A percentile compares a stretch with the other conserved stretches of the same genome.
Evolutionary conservation across 2,113 vertebrate species (phyloP).

Genomic region (Bos javanicus): DNA sequence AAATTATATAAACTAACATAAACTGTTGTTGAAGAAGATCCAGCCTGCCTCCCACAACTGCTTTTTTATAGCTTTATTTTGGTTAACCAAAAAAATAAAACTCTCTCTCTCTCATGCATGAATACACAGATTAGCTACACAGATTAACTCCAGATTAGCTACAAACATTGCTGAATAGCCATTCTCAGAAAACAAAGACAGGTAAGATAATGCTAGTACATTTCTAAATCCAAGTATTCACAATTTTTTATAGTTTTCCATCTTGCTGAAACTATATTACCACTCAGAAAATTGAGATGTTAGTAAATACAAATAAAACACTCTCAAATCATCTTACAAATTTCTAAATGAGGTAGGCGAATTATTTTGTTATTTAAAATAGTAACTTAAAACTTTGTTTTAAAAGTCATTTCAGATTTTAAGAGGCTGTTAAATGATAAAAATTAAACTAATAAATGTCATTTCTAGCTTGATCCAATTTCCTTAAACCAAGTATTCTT

Average conservation of each 20-base stretch:
- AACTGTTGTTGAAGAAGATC: background rate
- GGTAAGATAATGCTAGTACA: background rate
- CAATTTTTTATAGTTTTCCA: background rate
- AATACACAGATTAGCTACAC: no score
- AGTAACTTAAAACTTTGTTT: background rate
- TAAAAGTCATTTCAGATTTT: slow-evolving; percentile 10
- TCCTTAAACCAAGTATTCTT: slow-evolving; percentile 15
- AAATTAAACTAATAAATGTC: background rate
- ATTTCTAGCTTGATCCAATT: background rate
- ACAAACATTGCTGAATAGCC: background rate
- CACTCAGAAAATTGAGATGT: background rate
- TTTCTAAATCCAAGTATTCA: background rate
- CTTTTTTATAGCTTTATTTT: background rate
- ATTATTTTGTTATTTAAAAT: background rate
- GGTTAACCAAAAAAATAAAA: background rate
- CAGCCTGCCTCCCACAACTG: background rate
- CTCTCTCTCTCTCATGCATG: background rate
- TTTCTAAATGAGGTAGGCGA: background rate
- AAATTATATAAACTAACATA: background rate
- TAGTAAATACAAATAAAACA: background rate
- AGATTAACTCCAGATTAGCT: background rate
- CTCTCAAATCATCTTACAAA: background rate
- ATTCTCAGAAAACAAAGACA: background rate
- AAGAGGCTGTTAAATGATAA: slow-evolving; percentile 35
- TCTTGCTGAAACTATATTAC: background rate